phyloP scores from a whole-genome alignment of 2,113 vertebrate genomes.

The Nannospalax galili region DNA sequence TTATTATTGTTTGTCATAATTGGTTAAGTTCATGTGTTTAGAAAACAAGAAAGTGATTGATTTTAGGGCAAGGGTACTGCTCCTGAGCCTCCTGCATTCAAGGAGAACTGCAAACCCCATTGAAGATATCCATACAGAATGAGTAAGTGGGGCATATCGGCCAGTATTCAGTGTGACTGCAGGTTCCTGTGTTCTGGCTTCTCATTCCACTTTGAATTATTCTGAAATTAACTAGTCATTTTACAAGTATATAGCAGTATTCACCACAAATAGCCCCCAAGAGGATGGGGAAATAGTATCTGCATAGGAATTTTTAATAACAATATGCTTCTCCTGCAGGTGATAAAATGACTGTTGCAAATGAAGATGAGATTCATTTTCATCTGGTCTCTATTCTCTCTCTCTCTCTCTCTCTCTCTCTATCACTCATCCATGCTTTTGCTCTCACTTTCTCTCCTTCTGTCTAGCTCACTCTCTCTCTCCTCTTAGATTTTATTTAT shows the following conservation, averaged over 20 bases:
- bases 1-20: background rate
- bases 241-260: background rate
- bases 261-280: background rate
- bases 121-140: background rate
- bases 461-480: rapidly evolving
- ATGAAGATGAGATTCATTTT: background rate
- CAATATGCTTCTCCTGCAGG: background rate
- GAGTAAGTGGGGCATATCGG: background rate
- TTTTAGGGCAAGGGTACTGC: background rate
- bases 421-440: background rate
- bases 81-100: background rate
- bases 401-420: background rate
- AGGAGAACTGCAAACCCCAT: background rate
- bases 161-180: background rate
- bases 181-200: background rate
- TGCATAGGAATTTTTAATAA: background rate
- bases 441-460: background rate
- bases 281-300: background rate
- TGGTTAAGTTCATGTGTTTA: background rate
- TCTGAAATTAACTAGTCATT: background rate
- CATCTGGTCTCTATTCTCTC: background rate
- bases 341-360: background rate
- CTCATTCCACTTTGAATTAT: background rate
- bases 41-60: background rate
- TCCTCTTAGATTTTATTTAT: background rate